Conservation (phyloP, 2,888 invertebrate genomes). For the Serrognathus titanus region DNA sequence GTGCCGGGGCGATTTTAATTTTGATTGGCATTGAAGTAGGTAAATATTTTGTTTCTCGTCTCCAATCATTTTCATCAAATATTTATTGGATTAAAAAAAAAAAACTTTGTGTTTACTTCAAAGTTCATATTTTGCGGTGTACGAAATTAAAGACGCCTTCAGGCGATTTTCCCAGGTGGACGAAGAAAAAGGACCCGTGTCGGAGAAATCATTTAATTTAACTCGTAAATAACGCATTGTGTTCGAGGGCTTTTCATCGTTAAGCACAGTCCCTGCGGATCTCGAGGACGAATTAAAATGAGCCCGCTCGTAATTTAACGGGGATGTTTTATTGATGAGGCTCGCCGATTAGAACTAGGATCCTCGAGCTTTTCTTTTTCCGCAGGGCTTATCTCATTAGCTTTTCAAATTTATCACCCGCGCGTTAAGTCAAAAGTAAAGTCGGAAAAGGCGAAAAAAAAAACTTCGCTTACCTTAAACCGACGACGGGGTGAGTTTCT, state of each 20-base stretch:
- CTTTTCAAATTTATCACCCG: conserved; percentile 17
- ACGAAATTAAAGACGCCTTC: too few relatives aligned
- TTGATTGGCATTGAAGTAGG: too few relatives aligned
- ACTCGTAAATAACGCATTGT: conserved; percentile 30
- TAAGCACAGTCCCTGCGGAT: conserved; percentile 22
- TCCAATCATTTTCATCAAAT: too few relatives aligned
- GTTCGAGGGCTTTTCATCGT: conserved; percentile 20
- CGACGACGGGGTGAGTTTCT: neutral
- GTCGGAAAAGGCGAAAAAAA: conserved; percentile 3
- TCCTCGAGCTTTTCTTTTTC: conserved; percentile 15
- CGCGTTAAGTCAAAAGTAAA: neutral
- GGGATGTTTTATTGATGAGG: conserved; percentile 31
- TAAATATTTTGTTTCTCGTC: too few relatives aligned
- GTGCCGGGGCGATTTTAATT: too few relatives aligned
- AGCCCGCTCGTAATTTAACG: conserved; percentile 23
- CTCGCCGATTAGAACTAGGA: conserved; percentile 15
- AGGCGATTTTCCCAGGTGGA: conserved; percentile 30
- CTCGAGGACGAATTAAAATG: conserved; percentile 24
- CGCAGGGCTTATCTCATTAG: conserved; percentile 20
- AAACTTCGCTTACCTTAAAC: neutral
- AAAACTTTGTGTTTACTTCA: too few relatives aligned
- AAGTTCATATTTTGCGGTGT: too few relatives aligned
- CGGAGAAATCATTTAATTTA: conserved; percentile 37
- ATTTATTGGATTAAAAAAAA: too few relatives aligned
- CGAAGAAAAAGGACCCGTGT: conserved; percentile 23